phyloP scores from a whole-genome alignment of 1,140 invertebrate genomes.

The Drosophila melanogaster region Release_6_plus_ISO1_MT NT_033777.3:17830001-17830500 shows the following conservation, averaged over 20 bases:
- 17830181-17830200: background rate
- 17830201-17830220: conserved; percentile 44
- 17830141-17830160: conserved; percentile 42
- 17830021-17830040: conserved; percentile 27
- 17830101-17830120: conserved; percentile 12
- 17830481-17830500: conserved; percentile 31
- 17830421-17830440: conserved; percentile 25
- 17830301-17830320: conserved; percentile 40
- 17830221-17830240: conserved; percentile 54
- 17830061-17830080: conserved; percentile 41
- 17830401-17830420: background rate
- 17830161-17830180: conserved; percentile 24
- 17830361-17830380: conserved; percentile 63
- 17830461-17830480: conserved; percentile 37
- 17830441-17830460: conserved; percentile 42
- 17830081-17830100: conserved; percentile 16
- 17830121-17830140: conserved; percentile 49
- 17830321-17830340: conserved; percentile 22
- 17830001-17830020: conserved; percentile 11
- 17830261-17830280: conserved; percentile 28
- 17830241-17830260: conserved; percentile 59
- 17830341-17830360: conserved; percentile 67
- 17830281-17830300: conserved; percentile 17
- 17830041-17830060: conserved; percentile 53
- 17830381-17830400: conserved; percentile 30